A percentile compares a stretch with the other conserved stretches of the same genome.
These are phyloP conservation scores for Cosmorhoe ocellata DNA, from an alignment of 2,888 invertebrate genomes.

Conservation along the genomic window DNA sequence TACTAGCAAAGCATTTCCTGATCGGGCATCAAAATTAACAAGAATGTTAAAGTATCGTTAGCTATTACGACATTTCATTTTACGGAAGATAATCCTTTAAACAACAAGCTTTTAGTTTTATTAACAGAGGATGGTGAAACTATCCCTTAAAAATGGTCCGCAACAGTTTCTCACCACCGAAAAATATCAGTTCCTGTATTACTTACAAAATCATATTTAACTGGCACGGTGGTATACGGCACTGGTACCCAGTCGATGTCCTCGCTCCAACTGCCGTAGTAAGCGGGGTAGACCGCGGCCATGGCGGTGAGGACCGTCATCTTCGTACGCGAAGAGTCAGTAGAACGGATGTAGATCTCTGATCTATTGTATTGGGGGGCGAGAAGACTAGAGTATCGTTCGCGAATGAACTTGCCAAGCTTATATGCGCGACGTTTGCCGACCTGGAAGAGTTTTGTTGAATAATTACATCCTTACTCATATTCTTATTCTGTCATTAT, in stretches of 20 bases:
- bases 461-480: too few species aligned
- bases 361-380: conserved; percentile 48
- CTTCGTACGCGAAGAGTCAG: conserved; percentile 54
- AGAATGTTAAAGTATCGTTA: too few species aligned
- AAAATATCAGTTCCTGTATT: too few species aligned
- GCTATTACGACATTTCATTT: too few species aligned
- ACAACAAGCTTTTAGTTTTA: too few species aligned
- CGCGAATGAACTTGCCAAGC: conserved; percentile 42
- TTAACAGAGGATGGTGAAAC: too few species aligned
- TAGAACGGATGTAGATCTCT: conserved; percentile 55
- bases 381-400: conserved; percentile 45
- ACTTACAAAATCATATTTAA: conserved; percentile 52
- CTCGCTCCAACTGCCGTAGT: conserved; percentile 40
- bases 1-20: too few species aligned
- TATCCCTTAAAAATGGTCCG: too few species aligned
- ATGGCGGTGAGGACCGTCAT: conserved; percentile 52
- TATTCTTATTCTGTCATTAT: too few species aligned
- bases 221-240: conserved; percentile 50
- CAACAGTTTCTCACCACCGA: too few species aligned
- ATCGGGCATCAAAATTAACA: too few species aligned
- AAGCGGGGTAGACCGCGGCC: conserved; percentile 47
- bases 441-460: conserved; percentile 28
- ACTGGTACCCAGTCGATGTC: conserved; percentile 49
- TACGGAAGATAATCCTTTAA: too few species aligned
- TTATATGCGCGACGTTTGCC: conserved; percentile 44